These are phyloP conservation scores for Platichthys flesus DNA, from an alignment of 2,113 vertebrate species.

Conservation along the genomic window DNA sequence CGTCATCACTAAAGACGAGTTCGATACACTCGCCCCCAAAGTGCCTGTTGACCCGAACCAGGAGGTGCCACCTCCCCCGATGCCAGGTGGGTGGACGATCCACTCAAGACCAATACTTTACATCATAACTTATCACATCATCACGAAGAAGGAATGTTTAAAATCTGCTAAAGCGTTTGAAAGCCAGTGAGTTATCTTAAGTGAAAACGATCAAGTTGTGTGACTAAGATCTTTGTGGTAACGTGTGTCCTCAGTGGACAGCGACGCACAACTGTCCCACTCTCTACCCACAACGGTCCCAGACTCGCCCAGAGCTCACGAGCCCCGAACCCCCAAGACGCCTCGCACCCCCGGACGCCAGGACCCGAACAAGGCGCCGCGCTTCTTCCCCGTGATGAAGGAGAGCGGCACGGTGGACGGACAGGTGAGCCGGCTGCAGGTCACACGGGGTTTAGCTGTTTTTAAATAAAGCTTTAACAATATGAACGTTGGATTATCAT, in stretches of 20 bases:
- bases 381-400: slow-evolving; percentile 96
- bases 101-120: too few relatives aligned
- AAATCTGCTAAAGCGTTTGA: too few relatives aligned
- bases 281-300: slow-evolving; percentile 87
- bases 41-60: slow-evolving; percentile 79
- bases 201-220: too few relatives aligned
- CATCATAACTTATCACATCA: too few relatives aligned
- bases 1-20: slow-evolving; percentile 90
- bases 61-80: slow-evolving; percentile 80
- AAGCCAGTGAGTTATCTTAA: too few relatives aligned
- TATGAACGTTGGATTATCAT: not conserved
- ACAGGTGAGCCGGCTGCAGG: slow-evolving; percentile 77
- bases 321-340: slow-evolving; percentile 79
- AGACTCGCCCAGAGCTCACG: slow-evolving; percentile 76
- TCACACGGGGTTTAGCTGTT: not conserved
- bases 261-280: slow-evolving; percentile 70
- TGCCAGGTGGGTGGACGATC: slow-evolving; percentile 72
- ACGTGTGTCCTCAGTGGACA: slow-evolving; percentile 43
- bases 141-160: too few relatives aligned
- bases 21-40: slow-evolving; percentile 86
- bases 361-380: slow-evolving; percentile 90
- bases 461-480: not conserved
- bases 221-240: too few relatives aligned
- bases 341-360: slow-evolving; percentile 88
- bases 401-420: slow-evolving; percentile 85